Conservation (phyloP, 2,888 invertebrate genomes). For the Drosophila vallismaia region DNA sequence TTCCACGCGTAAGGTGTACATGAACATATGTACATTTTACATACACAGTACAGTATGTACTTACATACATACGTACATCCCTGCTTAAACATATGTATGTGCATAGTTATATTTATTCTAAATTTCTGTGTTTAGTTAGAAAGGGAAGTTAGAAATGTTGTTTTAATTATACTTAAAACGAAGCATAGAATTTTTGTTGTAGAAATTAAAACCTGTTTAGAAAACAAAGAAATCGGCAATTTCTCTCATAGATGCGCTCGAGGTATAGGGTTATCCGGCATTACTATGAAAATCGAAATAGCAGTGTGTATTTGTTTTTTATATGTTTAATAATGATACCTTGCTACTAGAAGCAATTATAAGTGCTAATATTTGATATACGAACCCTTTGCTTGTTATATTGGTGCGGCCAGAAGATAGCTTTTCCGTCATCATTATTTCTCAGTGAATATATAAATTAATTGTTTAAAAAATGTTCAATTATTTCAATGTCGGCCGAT, state of each 20-base stretch:
- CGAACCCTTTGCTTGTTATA: conserved; percentile 68
- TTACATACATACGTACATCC: conserved; percentile 2
- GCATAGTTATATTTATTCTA: background rate
- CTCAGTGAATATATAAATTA: conserved; percentile 31
- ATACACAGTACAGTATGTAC: conserved; percentile 5
- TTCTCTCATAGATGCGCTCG: background rate
- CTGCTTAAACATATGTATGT: background rate
- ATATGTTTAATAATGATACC: background rate
- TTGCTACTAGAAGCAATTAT: background rate
- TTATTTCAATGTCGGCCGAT: conserved; percentile 23
- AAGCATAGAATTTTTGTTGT: conserved; percentile 1
- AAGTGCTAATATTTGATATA: conserved; percentile 22
- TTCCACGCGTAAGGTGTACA: conserved; percentile 2
- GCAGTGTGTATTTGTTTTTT: background rate
- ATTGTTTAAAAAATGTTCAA: conserved; percentile 30
- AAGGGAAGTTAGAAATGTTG: background rate
- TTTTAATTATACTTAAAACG: conserved; percentile 5
- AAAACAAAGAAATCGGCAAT: background rate
- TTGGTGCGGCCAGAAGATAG: conserved; percentile 64
- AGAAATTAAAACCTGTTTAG: conserved; percentile 2
- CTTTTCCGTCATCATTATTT: conserved; percentile 73
- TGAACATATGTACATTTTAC: background rate
- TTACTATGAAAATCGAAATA: background rate
- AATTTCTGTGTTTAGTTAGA: background rate
- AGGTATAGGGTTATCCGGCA: background rate